Percentiles rank a stretch among this genome's conserved stretches.
Evolutionary conservation across 2,113 vertebrate species (phyloP).

Genomic region (Solea solea): DNA sequence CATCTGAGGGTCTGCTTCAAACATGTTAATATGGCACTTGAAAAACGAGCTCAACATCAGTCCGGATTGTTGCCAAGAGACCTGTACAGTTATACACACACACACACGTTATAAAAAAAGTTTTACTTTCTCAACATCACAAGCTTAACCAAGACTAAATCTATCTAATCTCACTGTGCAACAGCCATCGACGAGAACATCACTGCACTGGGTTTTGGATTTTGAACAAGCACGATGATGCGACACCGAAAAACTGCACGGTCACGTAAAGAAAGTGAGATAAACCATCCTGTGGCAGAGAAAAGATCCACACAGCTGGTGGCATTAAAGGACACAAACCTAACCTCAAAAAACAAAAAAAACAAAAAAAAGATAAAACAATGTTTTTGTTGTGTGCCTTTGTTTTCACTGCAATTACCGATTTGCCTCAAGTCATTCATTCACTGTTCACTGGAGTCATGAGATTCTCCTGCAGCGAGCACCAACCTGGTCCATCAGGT

Average conservation of each 20-base stretch:
- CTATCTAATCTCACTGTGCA: conserved; percentile 47
- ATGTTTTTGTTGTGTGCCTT: background rate
- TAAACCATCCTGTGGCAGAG: conserved; percentile 3
- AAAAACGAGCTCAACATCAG: conserved; percentile 12
- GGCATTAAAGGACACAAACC: conserved; percentile 26
- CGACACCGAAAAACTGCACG: conserved; percentile 30
- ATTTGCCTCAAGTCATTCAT: conserved; percentile 2
- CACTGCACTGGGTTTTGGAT: conserved; percentile 6
- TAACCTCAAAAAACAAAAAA: too few species aligned
- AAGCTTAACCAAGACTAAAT: conserved; percentile 4
- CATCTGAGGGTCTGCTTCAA: background rate
- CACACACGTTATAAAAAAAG: background rate
- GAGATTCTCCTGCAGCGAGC: conserved; percentile 5
- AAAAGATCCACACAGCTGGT: conserved; percentile 13
- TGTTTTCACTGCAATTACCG: background rate
- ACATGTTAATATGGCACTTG: conserved; percentile 64
- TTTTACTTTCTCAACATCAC: conserved; percentile 24
- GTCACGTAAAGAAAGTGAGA: conserved; percentile 10
- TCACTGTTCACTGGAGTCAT: conserved; percentile 9
- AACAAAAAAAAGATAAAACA: background rate
- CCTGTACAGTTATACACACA: conserved; percentile 29
- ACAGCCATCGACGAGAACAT: conserved; percentile 38
- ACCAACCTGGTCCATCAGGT: conserved; percentile 22
- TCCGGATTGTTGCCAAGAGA: conserved; percentile 16
- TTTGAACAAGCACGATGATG: conserved; percentile 25